Base-by-base conservation (phyloP, 2,888 invertebrate species). In the Alcis repandata region DNA sequence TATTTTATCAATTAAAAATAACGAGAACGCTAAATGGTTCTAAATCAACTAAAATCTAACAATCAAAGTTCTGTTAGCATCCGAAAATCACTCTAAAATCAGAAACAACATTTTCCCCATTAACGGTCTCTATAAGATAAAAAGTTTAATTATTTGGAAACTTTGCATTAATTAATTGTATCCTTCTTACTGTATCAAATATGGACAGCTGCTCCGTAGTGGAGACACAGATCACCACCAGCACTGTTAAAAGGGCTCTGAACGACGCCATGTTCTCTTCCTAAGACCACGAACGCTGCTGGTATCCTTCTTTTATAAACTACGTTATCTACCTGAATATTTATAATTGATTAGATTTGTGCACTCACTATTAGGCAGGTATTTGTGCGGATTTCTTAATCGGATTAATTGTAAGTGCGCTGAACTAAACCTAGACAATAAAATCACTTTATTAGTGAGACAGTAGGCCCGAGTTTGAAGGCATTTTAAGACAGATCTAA, bases 171-270 rank as follows among this genome's bases (percentile, higher is more conserved):
- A n/a, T 17, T 45, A 6, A 19, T 3, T 13, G 20, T 17, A 8
- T 9, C 2, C 1, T 17, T 19, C 71, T 71, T 67, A 71, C 71
- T 8, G 68, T 71, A 51, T 69, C 59, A 54, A 59, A 70, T 38
- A 63, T 19, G 33, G 59, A 65, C 20, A 69, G 61, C 6, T 54
- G 52, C 45, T 19, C 49, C 43, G 59, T 57, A 13, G 56, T 45
- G 41, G 27, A 33, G n/a, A 51, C 33, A 58, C 20, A 51, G 20
- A 46, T 38, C n/a, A 61, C 60, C 41, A 67, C 45, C 2, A 66
- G 36, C n/a, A 52, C 51, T 10, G 67, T 17, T 8, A 69, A 51
- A 49, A 57, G 20, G 9, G 62, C 22, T 56, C 57, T 66, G 17
- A 69, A 48, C 69, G 59, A 40, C 7, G 65, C 51, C 65, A 65